Evolutionary conservation across 1,140 invertebrate genomes (phyloP).

Genomic region (Nomia melanderi): DNA sequence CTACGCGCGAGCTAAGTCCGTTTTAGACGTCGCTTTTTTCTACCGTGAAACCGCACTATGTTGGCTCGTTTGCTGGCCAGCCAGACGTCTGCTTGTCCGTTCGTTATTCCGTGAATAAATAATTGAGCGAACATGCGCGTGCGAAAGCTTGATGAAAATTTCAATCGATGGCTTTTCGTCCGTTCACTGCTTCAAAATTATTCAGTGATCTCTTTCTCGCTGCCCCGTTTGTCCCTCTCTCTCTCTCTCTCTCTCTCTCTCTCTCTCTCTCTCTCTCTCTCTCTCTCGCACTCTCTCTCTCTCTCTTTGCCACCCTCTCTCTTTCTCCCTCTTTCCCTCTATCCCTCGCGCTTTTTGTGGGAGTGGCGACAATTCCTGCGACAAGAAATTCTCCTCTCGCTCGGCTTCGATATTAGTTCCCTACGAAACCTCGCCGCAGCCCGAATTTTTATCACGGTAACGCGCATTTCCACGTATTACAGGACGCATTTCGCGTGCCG

Average conservation of each 20-base stretch:
- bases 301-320: background rate
- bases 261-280: background rate
- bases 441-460: slow-evolving; percentile 9
- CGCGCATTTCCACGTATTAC: background rate
- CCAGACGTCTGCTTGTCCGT: slow-evolving; percentile 38
- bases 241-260: slow-evolving; percentile 1
- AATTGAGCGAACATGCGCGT: slow-evolving; percentile 62
- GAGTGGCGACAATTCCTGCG: background rate
- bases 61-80: slow-evolving; percentile 12
- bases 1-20: slow-evolving; percentile 13
- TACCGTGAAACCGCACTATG: background rate
- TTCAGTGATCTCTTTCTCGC: slow-evolving; percentile 55
- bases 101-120: slow-evolving; percentile 72
- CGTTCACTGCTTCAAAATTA: slow-evolving; percentile 64
- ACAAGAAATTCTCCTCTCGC: slow-evolving; percentile 1
- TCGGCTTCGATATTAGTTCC: slow-evolving; percentile 23
- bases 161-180: slow-evolving; percentile 72
- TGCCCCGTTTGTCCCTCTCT: background rate
- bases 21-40: slow-evolving; percentile 12
- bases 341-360: background rate
- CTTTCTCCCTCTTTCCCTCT: background rate
- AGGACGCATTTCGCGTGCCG: slow-evolving; percentile 15
- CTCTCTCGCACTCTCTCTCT: background rate
- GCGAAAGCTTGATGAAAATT: slow-evolving; percentile 75
- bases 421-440: background rate